Percentiles rank a stretch among this genome's conserved stretches.
Conservation (phyloP, 2,113 vertebrate species). For the Entelurus aequoreus region DNA sequence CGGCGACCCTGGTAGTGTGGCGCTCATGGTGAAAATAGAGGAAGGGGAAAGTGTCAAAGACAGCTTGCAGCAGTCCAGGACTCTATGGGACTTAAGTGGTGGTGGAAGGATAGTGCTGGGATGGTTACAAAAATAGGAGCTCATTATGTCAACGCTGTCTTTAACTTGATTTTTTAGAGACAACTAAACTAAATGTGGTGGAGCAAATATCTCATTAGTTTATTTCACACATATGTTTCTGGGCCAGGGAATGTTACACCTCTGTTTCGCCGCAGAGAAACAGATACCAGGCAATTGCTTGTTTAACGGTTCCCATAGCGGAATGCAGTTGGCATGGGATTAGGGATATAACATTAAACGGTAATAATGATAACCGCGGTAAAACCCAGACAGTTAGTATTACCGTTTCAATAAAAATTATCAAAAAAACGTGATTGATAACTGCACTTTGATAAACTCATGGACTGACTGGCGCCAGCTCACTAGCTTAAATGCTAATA, state of each 20-base stretch:
- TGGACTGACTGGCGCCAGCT: too few relatives aligned
- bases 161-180: conserved; percentile 25
- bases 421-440: too few relatives aligned
- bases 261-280: background rate
- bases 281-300: background rate
- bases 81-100: conserved; percentile 9
- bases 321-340: too few relatives aligned
- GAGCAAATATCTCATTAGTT: conserved; percentile 17
- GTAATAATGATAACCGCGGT: too few relatives aligned
- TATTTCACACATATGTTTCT: background rate
- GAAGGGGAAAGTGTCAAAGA: conserved; percentile 18
- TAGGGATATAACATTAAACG: too few relatives aligned
- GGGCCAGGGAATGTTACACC: background rate
- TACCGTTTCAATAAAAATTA: too few relatives aligned
- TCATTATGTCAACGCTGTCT: conserved; percentile 37
- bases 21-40: conserved; percentile 14
- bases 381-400: too few relatives aligned
- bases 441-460: too few relatives aligned
- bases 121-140: conserved; percentile 38
- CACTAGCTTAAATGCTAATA: too few relatives aligned
- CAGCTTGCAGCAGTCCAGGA: conserved; percentile 18
- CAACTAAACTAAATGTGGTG: conserved; percentile 30
- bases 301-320: background rate
- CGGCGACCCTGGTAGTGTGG: conserved; percentile 5
- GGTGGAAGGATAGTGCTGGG: conserved; percentile 20